A percentile compares a stretch with the other conserved stretches of the same genome.
Evolutionary conservation across 2,797 vertebrate genomes (phyloP).

Genomic region (Ibycter americanus): DNA sequence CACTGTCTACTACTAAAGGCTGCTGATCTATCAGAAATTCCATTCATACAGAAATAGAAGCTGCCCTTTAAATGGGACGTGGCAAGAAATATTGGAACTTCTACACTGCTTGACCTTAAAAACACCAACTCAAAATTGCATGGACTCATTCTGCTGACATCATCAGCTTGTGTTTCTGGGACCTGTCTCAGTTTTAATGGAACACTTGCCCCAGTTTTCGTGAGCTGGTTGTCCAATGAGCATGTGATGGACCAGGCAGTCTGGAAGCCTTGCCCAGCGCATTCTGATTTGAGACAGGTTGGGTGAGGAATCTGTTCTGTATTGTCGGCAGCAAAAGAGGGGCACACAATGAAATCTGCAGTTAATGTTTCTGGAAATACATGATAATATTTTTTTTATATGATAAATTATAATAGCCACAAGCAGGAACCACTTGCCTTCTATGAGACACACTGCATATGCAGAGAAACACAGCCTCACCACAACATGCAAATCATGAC

Average conservation of each 20-base stretch:
- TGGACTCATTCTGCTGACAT: not conserved
- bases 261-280: not conserved
- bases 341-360: not conserved
- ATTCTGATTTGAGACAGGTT: not conserved
- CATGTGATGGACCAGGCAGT: not conserved
- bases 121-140: constrained; percentile 60
- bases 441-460: not conserved
- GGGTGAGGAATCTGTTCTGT: not conserved
- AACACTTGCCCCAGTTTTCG: constrained; percentile 24
- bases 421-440: not conserved
- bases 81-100: constrained; percentile 63
- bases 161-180: constrained; percentile 47
- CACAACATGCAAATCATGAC: not conserved
- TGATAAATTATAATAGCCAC: not conserved
- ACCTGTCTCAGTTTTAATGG: constrained; percentile 50
- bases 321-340: not conserved
- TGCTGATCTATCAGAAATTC: constrained; percentile 12
- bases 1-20: not conserved
- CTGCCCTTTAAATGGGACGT: constrained; percentile 26
- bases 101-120: constrained; percentile 59
- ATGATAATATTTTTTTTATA: not conserved
- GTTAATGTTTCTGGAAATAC: not conserved
- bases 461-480: not conserved
- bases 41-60: constrained; percentile 44
- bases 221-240: not conserved